Evolutionary conservation across 2,113 vertebrate species (phyloP).

Genomic region (Malurus melanocephalus): DNA sequence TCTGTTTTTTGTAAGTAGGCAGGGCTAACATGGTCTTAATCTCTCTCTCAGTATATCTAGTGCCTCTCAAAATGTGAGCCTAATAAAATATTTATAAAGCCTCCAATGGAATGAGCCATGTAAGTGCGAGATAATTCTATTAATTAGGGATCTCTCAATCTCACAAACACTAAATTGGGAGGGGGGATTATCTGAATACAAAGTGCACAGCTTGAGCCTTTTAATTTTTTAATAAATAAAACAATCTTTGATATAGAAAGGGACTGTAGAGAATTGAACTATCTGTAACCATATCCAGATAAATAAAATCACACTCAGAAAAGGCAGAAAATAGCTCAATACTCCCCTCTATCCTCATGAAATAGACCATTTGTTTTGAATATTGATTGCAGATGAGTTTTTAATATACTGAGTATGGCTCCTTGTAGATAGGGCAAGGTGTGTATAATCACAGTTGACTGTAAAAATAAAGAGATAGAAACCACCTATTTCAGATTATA

Average conservation of each 20-base stretch:
- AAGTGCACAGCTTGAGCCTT: slow-evolving; percentile 47
- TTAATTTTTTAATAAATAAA: slow-evolving; percentile 56
- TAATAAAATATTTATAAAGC: slow-evolving; percentile 58
- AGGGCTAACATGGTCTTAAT: background rate
- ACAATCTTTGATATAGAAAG: slow-evolving; percentile 23
- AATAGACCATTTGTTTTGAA: slow-evolving; percentile 10
- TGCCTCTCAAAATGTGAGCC: slow-evolving; percentile 27
- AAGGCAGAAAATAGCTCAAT: slow-evolving; percentile 18
- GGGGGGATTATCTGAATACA: slow-evolving; percentile 21
- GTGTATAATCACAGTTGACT: background rate
- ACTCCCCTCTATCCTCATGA: slow-evolving; percentile 17
- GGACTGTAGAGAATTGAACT: slow-evolving; percentile 25
- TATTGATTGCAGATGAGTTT: slow-evolving; percentile 14
- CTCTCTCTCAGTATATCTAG: background rate
- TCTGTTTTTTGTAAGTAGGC: background rate
- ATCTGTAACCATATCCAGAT: background rate
- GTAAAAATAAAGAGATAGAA: background rate
- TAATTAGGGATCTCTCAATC: slow-evolving; percentile 51
- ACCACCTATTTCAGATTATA: background rate
- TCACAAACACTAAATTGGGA: slow-evolving; percentile 5
- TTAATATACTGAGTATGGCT: background rate
- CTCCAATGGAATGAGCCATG: slow-evolving; percentile 7
- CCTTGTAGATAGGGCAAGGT: background rate
- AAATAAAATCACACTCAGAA: slow-evolving; percentile 18
- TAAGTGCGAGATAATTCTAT: slow-evolving; percentile 58